Percentiles rank a stretch among this genome's conserved stretches.
phyloP scores from a whole-genome alignment of 2,113 vertebrate genomes.

The Talpa occidentalis region DNA sequence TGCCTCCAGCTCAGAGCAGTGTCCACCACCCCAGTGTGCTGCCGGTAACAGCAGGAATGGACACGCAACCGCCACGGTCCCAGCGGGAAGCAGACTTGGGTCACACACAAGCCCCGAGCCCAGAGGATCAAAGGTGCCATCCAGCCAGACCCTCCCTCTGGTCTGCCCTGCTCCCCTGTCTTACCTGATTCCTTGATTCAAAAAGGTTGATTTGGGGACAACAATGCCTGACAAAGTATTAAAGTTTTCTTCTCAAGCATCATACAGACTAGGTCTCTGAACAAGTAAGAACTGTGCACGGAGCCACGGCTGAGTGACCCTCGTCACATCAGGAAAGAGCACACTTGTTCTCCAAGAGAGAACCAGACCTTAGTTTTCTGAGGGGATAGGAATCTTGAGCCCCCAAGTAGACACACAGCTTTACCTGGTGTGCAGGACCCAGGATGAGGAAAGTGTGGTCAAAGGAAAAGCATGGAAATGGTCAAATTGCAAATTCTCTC shows the following conservation, averaged over 20 bases:
- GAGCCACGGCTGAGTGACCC: neutral
- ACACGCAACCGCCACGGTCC: neutral
- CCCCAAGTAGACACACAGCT: neutral
- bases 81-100: neutral
- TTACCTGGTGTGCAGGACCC: neutral
- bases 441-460: neutral
- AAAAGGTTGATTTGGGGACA: neutral
- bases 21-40: neutral
- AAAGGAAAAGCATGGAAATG: neutral
- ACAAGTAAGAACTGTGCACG: neutral
- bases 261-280: neutral
- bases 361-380: neutral
- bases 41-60: neutral
- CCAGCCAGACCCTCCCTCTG: neutral
- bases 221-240: neutral
- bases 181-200: neutral
- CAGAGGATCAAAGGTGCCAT: no score
- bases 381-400: neutral
- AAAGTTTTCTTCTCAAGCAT: neutral
- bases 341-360: neutral
- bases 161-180: neutral
- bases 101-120: neutral
- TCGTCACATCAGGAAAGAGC: neutral
- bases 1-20: neutral
- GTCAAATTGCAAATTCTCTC: neutral